Percentiles rank a stretch among this genome's conserved stretches.
phyloP scores from a whole-genome alignment of 2,888 invertebrate species.

The Erebia aethiops region DNA sequence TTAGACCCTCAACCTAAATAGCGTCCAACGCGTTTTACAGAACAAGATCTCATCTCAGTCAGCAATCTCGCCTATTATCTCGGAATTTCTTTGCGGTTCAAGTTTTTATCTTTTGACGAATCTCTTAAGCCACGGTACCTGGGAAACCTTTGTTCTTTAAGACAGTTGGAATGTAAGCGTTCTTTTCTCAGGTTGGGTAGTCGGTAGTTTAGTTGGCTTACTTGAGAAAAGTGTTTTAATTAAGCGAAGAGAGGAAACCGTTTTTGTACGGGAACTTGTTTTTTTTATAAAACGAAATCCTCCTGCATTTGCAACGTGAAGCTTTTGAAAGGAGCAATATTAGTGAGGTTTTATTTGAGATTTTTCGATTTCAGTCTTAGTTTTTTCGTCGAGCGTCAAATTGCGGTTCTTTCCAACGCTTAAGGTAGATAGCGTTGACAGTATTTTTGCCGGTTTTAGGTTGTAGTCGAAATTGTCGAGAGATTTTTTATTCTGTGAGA shows the following conservation, averaged over 20 bases:
- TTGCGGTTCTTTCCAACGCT: not conserved
- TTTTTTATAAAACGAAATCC: not conserved
- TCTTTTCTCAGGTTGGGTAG: slow-evolving; percentile 20
- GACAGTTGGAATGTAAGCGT: slow-evolving; percentile 17
- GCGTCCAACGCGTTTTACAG: slow-evolving; percentile 10
- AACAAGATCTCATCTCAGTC: slow-evolving; percentile 3
- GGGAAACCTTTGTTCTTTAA: slow-evolving; percentile 24
- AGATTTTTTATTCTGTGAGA: too few species aligned
- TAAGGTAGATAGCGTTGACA: not conserved
- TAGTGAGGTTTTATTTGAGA: not conserved
- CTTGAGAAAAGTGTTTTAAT: slow-evolving; percentile 19
- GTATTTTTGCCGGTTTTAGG: not conserved
- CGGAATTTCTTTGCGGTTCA: slow-evolving; percentile 25
- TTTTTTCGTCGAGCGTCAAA: not conserved
- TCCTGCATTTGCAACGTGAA: not conserved
- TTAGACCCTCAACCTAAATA: not conserved
- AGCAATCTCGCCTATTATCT: slow-evolving; percentile 23
- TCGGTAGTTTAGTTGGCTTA: slow-evolving; percentile 18
- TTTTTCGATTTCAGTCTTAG: slow-evolving; percentile 1
- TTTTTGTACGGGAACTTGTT: slow-evolving; percentile 4
- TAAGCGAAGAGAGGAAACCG: slow-evolving; percentile 12
- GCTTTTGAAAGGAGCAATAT: not conserved
- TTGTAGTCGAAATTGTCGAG: not conserved
- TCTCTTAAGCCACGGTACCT: slow-evolving; percentile 26
- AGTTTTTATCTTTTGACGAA: slow-evolving; percentile 32